phyloP scores from a whole-genome alignment of 1,140 invertebrate genomes.

The Oscheius sp. region DNA sequence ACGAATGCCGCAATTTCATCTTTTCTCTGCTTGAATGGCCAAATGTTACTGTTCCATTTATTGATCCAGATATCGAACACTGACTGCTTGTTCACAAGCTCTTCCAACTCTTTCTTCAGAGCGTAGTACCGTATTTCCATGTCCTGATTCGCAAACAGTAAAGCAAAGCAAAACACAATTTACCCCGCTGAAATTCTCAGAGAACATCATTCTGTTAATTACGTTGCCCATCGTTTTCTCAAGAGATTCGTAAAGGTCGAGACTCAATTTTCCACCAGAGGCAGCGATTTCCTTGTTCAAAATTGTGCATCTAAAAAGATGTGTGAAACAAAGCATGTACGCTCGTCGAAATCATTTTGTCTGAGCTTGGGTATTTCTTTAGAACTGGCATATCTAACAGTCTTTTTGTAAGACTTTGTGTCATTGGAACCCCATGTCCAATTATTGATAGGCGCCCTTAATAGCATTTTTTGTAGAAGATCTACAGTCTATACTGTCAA shows the following conservation, averaged over 20 bases:
- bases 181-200: slow-evolving; percentile 7
- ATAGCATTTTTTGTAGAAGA: too few species aligned
- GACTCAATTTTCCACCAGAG: slow-evolving; percentile 12
- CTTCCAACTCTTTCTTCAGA: slow-evolving; percentile 2
- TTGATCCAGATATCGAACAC: slow-evolving; percentile 12
- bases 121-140: background rate
- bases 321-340: too few species aligned
- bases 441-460: too few species aligned
- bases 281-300: slow-evolving; percentile 33
- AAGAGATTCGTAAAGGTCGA: slow-evolving; percentile 13
- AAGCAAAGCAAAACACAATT: slow-evolving; percentile 4
- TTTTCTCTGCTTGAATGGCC: slow-evolving; percentile 57
- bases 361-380: too few species aligned
- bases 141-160: background rate
- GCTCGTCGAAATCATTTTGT: too few species aligned
- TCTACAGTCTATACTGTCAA: too few species aligned
- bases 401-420: too few species aligned
- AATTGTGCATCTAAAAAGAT: background rate
- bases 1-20: slow-evolving; percentile 45
- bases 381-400: background rate
- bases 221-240: slow-evolving; percentile 26
- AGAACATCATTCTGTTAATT: slow-evolving; percentile 30
- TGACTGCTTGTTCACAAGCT: background rate
- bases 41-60: slow-evolving; percentile 26
- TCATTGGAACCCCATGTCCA: too few species aligned